Base-by-base conservation (phyloP, 2,888 invertebrate genomes). In the Acleris holmiana region DNA sequence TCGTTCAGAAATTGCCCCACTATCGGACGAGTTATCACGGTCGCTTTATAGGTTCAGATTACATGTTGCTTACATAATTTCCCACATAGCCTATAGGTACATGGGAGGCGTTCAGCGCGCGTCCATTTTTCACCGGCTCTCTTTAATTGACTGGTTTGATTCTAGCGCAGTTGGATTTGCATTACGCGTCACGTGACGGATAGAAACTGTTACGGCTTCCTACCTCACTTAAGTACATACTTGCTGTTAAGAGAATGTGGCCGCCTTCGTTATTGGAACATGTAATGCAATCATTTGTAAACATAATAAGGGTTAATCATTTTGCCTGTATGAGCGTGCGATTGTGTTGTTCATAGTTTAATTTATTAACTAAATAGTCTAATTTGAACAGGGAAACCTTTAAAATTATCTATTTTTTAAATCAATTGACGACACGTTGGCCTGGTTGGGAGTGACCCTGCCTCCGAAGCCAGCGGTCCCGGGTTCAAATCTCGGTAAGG, bases 1-100 rank as follows among this genome's bases (percentile, higher is more conserved):
- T 87, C 89, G 89, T 85, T 83, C 88, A 86, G 90, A 91, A 92
- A 92, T 92, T 91, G 90, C 89, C 87, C 83, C 77, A 86, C 89
- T 91, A 91, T 91, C 91, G 88, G 85, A 85, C 76, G 86, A 88
- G 85, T 84, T 89, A 92, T 91, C 91, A 88, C 78, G 83, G 74
- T 66, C 73, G 76, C 75, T 91, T 91, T 91, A 90, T 91, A 90
- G 89, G 86, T 82, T 76, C 82, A 89, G 91, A 91, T 91, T 91
- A 91, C 86, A 91, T 82, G 86, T 83, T 84, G 76, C 76, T 70
- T 72, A 69, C 69, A 66, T 66, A 67, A 66, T 67, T 67, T 69
- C 66, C 63, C 61, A 67, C 63, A 67, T 59, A 65, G 60, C 21
- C 61, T 48, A 10, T 8, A 35, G 35, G 62, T 77, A 80, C 77